These are phyloP conservation scores for Chromoteleia sp. DNA, from an alignment of 2,888 invertebrate species.

Conservation along the genomic window DNA sequence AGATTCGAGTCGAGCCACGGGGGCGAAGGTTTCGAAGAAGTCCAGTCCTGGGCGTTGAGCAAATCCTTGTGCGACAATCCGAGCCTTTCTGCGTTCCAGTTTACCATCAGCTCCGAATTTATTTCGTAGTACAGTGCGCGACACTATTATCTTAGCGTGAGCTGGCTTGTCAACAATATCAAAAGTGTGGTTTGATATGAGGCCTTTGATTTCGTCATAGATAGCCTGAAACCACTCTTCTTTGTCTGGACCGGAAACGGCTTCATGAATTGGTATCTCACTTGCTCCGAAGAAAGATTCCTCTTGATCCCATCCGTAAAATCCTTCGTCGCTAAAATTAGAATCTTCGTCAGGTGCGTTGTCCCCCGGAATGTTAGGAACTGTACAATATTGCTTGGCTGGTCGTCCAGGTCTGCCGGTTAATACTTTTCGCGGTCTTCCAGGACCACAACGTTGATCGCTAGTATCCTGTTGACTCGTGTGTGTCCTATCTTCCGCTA, in stretches of 20 bases:
- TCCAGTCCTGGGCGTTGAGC: background rate
- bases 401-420: too few species aligned
- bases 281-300: background rate
- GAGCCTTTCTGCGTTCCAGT: background rate
- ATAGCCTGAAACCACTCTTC: conserved; percentile 34
- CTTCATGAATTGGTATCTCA: background rate
- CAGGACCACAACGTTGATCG: too few species aligned
- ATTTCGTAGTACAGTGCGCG: conserved; percentile 18
- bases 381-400: too few species aligned
- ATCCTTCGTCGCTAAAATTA: background rate
- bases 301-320: too few species aligned
- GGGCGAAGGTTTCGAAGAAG: conserved; percentile 2
- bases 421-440: too few species aligned
- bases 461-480: too few species aligned
- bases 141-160: conserved; percentile 38
- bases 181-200: conserved; percentile 40
- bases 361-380: too few species aligned
- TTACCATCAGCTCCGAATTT: background rate
- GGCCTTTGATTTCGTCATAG: conserved; percentile 7
- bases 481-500: too few species aligned
- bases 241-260: conserved; percentile 8
- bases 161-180: conserved; percentile 15
- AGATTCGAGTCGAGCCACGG: background rate
- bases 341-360: too few species aligned
- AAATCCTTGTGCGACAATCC: background rate